phyloP scores from a whole-genome alignment of 2,113 vertebrate species.

The Polypterus bichir region DNA sequence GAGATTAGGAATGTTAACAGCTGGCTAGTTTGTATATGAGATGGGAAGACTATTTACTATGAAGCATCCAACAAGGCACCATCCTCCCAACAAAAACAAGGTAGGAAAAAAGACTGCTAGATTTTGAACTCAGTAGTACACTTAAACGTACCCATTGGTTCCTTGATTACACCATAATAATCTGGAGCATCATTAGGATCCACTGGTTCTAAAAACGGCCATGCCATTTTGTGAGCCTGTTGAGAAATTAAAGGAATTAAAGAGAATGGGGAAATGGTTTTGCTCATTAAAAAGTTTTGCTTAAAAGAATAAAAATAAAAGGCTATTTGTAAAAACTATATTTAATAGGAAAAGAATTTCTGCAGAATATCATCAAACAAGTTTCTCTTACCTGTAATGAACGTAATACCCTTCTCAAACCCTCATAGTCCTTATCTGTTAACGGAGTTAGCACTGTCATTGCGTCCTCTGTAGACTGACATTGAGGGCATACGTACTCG shows the following conservation, averaged over 20 bases:
- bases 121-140: too few relatives aligned
- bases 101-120: too few relatives aligned
- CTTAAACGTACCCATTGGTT: constrained; percentile 82
- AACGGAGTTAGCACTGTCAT: constrained; percentile 95
- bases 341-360: too few relatives aligned
- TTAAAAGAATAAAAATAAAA: too few relatives aligned
- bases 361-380: too few relatives aligned
- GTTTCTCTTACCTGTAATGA: constrained; percentile 71
- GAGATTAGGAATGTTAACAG: too few relatives aligned
- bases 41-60: too few relatives aligned
- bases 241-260: constrained; percentile 6
- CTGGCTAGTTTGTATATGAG: too few relatives aligned
- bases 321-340: too few relatives aligned
- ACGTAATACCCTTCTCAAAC: constrained; percentile 82
- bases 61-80: too few relatives aligned
- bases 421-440: constrained; percentile 91
- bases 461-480: constrained; percentile 95
- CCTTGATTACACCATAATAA: constrained; percentile 96
- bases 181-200: constrained; percentile 92
- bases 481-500: constrained; percentile 91
- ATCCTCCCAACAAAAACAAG: too few relatives aligned
- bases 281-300: too few relatives aligned
- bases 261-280: background rate
- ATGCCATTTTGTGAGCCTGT: constrained; percentile 95
- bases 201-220: constrained; percentile 94